Percentiles rank a stretch among this genome's conserved stretches.
Evolutionary conservation across 2,797 vertebrate species (phyloP).

Genomic region (Anolis apletophallus): DNA sequence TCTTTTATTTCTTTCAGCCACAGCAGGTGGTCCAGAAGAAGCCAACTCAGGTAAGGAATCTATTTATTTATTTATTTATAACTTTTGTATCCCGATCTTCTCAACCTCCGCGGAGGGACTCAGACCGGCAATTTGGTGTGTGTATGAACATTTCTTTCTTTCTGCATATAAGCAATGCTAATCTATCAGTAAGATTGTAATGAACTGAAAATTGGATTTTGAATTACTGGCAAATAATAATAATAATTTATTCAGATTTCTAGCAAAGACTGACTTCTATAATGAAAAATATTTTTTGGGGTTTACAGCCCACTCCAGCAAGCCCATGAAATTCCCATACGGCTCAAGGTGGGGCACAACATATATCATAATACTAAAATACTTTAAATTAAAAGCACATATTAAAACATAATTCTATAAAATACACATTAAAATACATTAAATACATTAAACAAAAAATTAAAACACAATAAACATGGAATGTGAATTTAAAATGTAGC

Average conservation of each 20-base stretch:
- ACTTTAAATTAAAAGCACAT: no score
- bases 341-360: no score
- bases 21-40: constrained; percentile 95
- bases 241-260: background rate
- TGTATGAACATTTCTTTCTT: constrained; percentile 1
- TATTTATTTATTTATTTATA: no score
- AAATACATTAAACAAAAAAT: no score
- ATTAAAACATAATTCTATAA: no score
- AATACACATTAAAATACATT: no score
- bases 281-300: background rate
- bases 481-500: no score
- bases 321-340: background rate
- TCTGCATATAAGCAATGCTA: constrained; percentile 1
- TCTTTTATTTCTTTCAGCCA: constrained; percentile 81
- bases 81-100: no score
- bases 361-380: no score
- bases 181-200: background rate
- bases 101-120: no score
- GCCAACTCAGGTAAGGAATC: constrained; percentile 89
- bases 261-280: background rate
- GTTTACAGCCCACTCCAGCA: background rate
- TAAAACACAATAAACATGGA: no score
- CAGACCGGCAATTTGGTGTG: no score
- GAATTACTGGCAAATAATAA: background rate
- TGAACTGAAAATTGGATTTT: background rate